phyloP scores from a whole-genome alignment of 2,113 vertebrate species.

The Dryoscopus gambensis region DNA sequence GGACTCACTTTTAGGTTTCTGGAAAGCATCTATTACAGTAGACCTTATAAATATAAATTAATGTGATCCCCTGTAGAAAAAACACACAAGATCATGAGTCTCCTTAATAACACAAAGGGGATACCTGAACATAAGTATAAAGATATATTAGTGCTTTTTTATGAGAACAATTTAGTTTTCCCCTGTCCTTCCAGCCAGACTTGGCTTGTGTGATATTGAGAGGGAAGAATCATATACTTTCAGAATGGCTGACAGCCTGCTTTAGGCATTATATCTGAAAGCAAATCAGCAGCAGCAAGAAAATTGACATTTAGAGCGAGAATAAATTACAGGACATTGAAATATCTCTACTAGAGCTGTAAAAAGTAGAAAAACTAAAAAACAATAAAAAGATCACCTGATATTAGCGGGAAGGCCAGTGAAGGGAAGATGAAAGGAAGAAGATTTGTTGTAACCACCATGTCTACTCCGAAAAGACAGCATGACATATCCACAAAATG shows the following conservation, averaged over 20 bases:
- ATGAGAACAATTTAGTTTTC: slow-evolving; percentile 48
- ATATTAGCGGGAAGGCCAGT: background rate
- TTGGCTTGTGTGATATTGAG: slow-evolving; percentile 7
- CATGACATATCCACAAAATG: background rate
- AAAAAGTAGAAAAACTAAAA: background rate
- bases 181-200: slow-evolving; percentile 7
- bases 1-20: background rate
- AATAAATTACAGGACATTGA: slow-evolving; percentile 58
- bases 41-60: slow-evolving; percentile 47
- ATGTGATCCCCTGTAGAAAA: slow-evolving; percentile 36
- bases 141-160: slow-evolving; percentile 43
- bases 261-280: slow-evolving; percentile 58
- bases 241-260: slow-evolving; percentile 30
- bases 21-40: slow-evolving; percentile 6
- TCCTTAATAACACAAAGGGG: slow-evolving; percentile 46
- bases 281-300: slow-evolving; percentile 33
- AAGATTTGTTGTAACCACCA: background rate
- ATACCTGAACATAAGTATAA: slow-evolving; percentile 38
- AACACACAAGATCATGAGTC: slow-evolving; percentile 14
- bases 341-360: slow-evolving; percentile 35
- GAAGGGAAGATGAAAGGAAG: background rate
- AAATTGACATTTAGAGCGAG: slow-evolving; percentile 53
- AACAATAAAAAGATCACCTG: background rate
- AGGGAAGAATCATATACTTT: slow-evolving; percentile 24
- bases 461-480: background rate